Evolutionary conservation across 2,888 invertebrate species (phyloP), one percentile per base, ranked within the genome.

Genomic region (Athrips mouffetella): DNA sequence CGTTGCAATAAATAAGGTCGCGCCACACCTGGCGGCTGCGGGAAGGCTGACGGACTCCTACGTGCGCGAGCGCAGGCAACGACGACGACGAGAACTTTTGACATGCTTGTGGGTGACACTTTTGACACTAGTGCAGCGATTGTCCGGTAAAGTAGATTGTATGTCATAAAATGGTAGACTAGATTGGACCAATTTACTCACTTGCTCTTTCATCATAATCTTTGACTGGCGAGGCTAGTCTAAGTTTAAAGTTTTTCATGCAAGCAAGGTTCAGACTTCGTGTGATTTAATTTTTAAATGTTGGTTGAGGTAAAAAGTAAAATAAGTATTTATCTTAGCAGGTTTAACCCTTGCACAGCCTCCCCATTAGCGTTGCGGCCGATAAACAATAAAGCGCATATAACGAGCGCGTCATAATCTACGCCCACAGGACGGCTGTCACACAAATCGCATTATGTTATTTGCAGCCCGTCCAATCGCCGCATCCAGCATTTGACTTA

Each of bases 401-500:
- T 84, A 85, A 85, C 84, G 80, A 84, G 81, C 65, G 64, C 63
- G 76, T 75, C 74, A 79, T 80, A 79, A 80, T 70, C 70, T 73
- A 73, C 74, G 62, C 70, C 70, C 70, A 73, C 70, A 59, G 59
- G 57, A 62, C 49, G 52, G 65, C 71, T 70, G 80, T 75, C 81
- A 62, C 78, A 78, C 80, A 80, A 80, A 80, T 80, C 75, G 73
- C 71, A 75, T 74, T 75, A 74, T 57, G 62, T 71, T 77, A 76
- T 76, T 76, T 73, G 73, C 67, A 59, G 63, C 56, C 41, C 40
- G 45, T 49, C 49, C 49, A 52, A 49, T 52, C 48, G 46, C 39
- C 37, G 37, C 33, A 20, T 18, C 37, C 33, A 33, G n/a, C 16
- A 31, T 44, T 44, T 45, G 45, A 45, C 45, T 45, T 45, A 45